Evolutionary conservation across 2,888 invertebrate genomes (phyloP), one percentile per base, ranked within the genome.

Genomic region (Tetragnatha montana): DNA sequence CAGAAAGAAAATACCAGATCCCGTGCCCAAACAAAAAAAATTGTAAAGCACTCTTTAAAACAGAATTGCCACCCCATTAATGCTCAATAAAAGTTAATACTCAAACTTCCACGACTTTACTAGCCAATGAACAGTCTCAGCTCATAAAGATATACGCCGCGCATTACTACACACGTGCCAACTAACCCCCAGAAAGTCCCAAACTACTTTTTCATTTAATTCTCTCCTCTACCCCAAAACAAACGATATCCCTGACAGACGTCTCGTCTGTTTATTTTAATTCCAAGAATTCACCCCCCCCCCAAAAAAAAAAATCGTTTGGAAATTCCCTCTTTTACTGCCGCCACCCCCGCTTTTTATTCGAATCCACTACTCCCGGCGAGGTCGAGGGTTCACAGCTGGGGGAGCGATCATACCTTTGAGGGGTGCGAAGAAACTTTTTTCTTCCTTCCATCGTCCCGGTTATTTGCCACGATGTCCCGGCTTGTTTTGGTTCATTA

Each of bases 181-280:
- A 35, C 35, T 35, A 35, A 35, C 35, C 35, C 35, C 35, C 35
- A 35, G 35, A 35, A 35, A 35, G 35, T 4, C 4, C 35, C 35
- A 35, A 35, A 35, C 68, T 22, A 68, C 35, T 68, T 21, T 70
- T 76, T n/a, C 81, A 17, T 22, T 35, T 4, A 35, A 35, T 35
- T 81, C 71, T 76, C 73, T 60, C 17, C 73, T 35, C 35, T 35
- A 79, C 21, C 79, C 22, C n/a, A 73, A 74, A 86, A 80, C 80
- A 80, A 86, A 86, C 74, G 74, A 74, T 74, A 19, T 12, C 76
- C 51, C n/a, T 86, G 86, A 86, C 86, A 86, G 78, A 51, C 71
- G 69, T 35, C 35, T 83, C 75, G 22, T 8, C 69, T 88, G 88
- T 79, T 88, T 88, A 88, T 88, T 88, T 71, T 88, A 88, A 88